A percentile compares a stretch with the other conserved stretches of the same genome.
Conservation (phyloP, 2,113 vertebrate species). For the Anhinga anhinga region DNA sequence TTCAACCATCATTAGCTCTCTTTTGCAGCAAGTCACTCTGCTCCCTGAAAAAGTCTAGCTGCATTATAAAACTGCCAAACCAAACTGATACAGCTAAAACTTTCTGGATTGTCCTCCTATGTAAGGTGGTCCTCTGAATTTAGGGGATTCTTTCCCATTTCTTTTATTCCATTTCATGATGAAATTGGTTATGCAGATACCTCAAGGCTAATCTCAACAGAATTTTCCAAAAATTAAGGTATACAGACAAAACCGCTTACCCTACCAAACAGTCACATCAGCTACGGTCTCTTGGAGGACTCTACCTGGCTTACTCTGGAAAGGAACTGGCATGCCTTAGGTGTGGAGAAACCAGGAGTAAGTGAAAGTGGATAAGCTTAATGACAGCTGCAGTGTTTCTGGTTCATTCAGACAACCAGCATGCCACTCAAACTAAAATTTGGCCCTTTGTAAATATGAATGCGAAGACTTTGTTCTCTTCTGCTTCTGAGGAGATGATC, state of each 20-base stretch:
- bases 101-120: background rate
- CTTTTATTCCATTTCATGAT: background rate
- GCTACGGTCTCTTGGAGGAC: background rate
- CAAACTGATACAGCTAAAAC: background rate
- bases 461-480: background rate
- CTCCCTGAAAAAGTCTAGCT: background rate
- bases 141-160: background rate
- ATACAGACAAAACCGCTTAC: background rate
- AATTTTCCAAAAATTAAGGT: background rate
- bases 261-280: background rate
- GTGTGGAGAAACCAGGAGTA: background rate
- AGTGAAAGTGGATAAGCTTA: background rate
- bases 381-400: background rate
- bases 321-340: background rate
- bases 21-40: slow-evolving; percentile 40
- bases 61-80: background rate
- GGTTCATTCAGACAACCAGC: background rate
- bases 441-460: background rate
- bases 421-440: background rate
- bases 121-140: background rate
- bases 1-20: slow-evolving; percentile 15
- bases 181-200: background rate
- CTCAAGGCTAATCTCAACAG: background rate
- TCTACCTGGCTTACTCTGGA: background rate
- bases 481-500: background rate